Evolutionary conservation across 1,140 invertebrate genomes (phyloP), one percentile per base, ranked within the genome.

Genomic region (Musca vetustissima): DNA sequence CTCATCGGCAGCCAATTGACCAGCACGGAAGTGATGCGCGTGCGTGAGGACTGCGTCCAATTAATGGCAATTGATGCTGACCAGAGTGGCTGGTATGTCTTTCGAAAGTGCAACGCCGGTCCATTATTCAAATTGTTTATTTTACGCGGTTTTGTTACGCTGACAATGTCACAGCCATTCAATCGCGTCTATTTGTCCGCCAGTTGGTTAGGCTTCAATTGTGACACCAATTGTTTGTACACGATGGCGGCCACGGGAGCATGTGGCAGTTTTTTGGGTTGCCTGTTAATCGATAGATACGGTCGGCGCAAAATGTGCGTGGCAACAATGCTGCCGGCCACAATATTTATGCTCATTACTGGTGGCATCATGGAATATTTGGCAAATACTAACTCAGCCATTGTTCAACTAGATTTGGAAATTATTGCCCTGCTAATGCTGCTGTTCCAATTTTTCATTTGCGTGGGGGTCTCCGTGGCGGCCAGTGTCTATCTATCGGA

Each of bases 221-320:
- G 78, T 57, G 74, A 76, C 49, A 80, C 75, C 72, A 80, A 77
- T 57, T 80, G 78, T 25, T 70, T 80, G 11, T 80, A 80, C 43
- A 75, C 74, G 69, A 69, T 80, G 70, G 72, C 75, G 13, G 73
- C 78, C 53, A 72, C 73, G 0, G 78, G 78, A 11, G 64, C 80
- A 9, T 24, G 73, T 0, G 78, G 78, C 70, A 80, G 78, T 47
- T 4, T 74, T 14, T 24, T 36, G 0, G 78, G 78, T 1, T 74
- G 75, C 3, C 55, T 80, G 8, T 57, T 74, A 0, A 75, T 80
- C 21, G 78, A 80, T 24, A 73, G 71, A 70, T 72, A 78, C 49
- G 78, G 78, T 7, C 74, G 78, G 1, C 64, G 78, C 6, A 80
- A 77, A 21, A 68, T 80, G 2, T 74, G 75, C 52, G 78, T 75